These are phyloP conservation scores for Brachynemurus nebulosus DNA, from an alignment of 2,888 invertebrate species.

Conservation along the genomic window DNA sequence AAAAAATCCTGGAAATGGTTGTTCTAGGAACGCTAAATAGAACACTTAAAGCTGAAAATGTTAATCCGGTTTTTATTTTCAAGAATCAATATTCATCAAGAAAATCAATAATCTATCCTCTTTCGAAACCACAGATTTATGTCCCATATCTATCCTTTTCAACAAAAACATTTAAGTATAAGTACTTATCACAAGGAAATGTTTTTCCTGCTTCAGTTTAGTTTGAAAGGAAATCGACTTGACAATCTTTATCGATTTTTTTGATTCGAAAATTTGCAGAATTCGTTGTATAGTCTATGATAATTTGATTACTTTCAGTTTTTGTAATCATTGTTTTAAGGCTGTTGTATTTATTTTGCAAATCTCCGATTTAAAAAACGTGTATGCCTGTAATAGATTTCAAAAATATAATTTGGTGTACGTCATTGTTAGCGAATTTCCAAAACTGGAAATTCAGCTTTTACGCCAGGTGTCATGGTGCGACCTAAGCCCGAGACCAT, in stretches of 20 bases:
- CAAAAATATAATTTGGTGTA: no score
- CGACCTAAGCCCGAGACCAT: no score
- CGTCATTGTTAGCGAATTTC: no score
- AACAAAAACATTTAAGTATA: conserved; percentile 13
- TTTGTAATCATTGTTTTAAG: neutral
- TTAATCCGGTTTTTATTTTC: conserved; percentile 15
- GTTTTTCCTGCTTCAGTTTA: conserved; percentile 6
- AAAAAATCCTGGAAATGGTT: conserved; percentile 16
- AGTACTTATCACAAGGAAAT: conserved; percentile 13
- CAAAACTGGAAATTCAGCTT: no score
- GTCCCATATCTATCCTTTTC: conserved; percentile 8
- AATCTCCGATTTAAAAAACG: conserved; percentile 9
- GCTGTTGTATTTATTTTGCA: conserved; percentile 1
- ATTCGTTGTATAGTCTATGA: neutral
- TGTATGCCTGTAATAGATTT: conserved; percentile 14
- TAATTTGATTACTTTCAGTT: neutral
- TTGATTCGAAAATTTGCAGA: neutral
- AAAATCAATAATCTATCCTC: no score
- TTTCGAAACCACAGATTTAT: conserved; percentile 7
- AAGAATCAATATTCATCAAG: conserved; percentile 12
- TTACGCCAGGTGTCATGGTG: no score
- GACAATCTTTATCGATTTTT: conserved; percentile 11
- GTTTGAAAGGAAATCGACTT: conserved; percentile 9
- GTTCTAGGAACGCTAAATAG: conserved; percentile 15
- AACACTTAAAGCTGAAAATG: conserved; percentile 14